phyloP scores from a whole-genome alignment of 2,888 invertebrate species.

The Spodoptera littoralis region DNA sequence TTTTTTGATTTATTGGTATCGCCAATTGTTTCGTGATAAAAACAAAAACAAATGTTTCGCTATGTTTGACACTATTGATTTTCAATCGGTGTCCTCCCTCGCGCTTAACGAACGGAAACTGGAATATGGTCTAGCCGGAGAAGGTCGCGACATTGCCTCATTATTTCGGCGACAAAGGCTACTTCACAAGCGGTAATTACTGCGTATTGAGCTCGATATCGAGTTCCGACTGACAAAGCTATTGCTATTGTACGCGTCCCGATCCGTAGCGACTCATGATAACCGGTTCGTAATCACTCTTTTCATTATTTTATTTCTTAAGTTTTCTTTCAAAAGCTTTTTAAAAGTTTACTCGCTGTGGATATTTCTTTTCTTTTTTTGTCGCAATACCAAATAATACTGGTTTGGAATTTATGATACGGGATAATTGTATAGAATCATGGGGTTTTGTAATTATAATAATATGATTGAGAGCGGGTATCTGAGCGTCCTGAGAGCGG shows the following conservation, averaged over 20 bases:
- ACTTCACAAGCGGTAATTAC: constrained; percentile 79
- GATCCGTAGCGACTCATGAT: constrained; percentile 66
- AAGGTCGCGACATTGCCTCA: constrained; percentile 81
- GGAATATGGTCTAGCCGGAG: constrained; percentile 70
- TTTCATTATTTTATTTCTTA: constrained; percentile 69
- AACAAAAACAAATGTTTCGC: constrained; percentile 71
- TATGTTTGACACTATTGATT: constrained; percentile 75
- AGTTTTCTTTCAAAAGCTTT: constrained; percentile 64
- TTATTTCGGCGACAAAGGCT: constrained; percentile 78
- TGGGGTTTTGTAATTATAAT: constrained; percentile 65
- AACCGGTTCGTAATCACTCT: constrained; percentile 78
- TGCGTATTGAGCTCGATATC: constrained; percentile 73
- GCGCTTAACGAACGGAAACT: constrained; percentile 72
- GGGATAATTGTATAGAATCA: constrained; percentile 74
- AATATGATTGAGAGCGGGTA: constrained; percentile 59
- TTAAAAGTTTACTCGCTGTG: constrained; percentile 62
- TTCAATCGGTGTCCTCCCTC: constrained; percentile 73
- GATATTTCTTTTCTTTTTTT: constrained; percentile 34
- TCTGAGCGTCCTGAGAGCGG: constrained; percentile 59
- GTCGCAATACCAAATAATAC: constrained; percentile 31
- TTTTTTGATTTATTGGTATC: constrained; percentile 83
- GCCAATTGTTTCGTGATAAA: constrained; percentile 73
- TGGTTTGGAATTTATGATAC: constrained; percentile 59
- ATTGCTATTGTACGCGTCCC: constrained; percentile 69
- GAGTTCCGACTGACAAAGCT: constrained; percentile 70